These are phyloP conservation scores for Passerculus sandwichensis DNA, from an alignment of 2,797 vertebrate species.

Conservation along the genomic window DNA sequence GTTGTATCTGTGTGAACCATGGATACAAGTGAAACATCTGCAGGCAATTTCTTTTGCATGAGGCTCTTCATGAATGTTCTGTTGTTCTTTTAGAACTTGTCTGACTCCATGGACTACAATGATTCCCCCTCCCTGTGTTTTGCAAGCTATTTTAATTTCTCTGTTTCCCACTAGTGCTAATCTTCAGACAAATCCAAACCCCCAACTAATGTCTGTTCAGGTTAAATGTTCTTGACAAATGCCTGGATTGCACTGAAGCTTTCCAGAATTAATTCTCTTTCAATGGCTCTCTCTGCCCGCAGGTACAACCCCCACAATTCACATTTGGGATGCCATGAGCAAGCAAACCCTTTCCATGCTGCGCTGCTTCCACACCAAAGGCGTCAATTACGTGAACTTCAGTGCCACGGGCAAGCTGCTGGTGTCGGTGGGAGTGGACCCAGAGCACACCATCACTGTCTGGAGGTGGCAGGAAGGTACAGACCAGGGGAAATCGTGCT, in stretches of 20 bases:
- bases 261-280: neutral
- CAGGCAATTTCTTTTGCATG: slow-evolving; percentile 49
- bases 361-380: slow-evolving; percentile 92
- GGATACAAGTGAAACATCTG: slow-evolving; percentile 69
- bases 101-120: slow-evolving; percentile 12
- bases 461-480: slow-evolving; percentile 99
- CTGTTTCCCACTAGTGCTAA: neutral
- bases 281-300: neutral
- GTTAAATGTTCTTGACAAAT: slow-evolving; percentile 10
- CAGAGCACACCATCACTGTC: slow-evolving; percentile 92
- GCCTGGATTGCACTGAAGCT: neutral
- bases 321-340: slow-evolving; percentile 93
- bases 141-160: neutral
- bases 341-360: slow-evolving; percentile 95
- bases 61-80: slow-evolving; percentile 18
- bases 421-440: slow-evolving; percentile 92
- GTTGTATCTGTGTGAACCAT: slow-evolving; percentile 65
- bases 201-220: slow-evolving; percentile 31
- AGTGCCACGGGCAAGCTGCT: slow-evolving; percentile 96
- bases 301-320: slow-evolving; percentile 93
- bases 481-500: fast-evolving
- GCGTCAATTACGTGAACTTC: slow-evolving; percentile 92
- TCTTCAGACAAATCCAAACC: neutral
- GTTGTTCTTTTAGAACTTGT: slow-evolving; percentile 36
- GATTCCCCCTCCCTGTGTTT: neutral